phyloP scores from a whole-genome alignment of 2,797 vertebrate genomes.

The Lacerta viridis region DNA sequence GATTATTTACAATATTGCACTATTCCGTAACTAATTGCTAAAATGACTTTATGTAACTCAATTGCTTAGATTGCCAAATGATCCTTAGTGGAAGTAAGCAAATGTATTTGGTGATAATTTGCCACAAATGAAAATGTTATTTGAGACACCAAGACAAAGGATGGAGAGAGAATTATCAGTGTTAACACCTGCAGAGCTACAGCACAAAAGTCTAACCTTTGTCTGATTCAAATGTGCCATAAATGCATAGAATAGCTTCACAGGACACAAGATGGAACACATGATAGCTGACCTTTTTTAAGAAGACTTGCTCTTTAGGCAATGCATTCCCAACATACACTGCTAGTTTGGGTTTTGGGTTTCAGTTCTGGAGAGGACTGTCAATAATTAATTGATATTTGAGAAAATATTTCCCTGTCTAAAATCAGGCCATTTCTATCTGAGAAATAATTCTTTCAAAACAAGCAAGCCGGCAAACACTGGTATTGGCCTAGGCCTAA shows the following conservation, averaged over 20 bases:
- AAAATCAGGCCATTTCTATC: not conserved
- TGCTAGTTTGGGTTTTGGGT: not conserved
- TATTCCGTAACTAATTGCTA: not conserved
- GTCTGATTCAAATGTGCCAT: not conserved
- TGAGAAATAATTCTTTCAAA: not conserved
- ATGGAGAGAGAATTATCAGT: not conserved
- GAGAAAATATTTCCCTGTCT: not conserved
- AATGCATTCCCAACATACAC: not conserved
- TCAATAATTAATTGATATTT: not conserved
- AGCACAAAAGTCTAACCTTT: not conserved
- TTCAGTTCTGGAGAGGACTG: not conserved
- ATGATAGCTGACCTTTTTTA: not conserved
- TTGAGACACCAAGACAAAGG: not conserved
- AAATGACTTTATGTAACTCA: not conserved
- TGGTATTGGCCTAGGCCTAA: not conserved
- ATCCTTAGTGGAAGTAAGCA: not conserved
- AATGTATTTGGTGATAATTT: not conserved
- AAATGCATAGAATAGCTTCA: not conserved
- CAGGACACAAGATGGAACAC: not conserved
- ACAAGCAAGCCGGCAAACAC: not conserved
- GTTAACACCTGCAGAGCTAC: not conserved
- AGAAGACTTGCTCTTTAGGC: not conserved
- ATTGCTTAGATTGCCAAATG: conserved; percentile 9
- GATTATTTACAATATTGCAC: not conserved
- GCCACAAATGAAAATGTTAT: not conserved